These are phyloP conservation scores for Myzus persicae DNA, from an alignment of 1,140 invertebrate species.

Conservation along the genomic window DNA sequence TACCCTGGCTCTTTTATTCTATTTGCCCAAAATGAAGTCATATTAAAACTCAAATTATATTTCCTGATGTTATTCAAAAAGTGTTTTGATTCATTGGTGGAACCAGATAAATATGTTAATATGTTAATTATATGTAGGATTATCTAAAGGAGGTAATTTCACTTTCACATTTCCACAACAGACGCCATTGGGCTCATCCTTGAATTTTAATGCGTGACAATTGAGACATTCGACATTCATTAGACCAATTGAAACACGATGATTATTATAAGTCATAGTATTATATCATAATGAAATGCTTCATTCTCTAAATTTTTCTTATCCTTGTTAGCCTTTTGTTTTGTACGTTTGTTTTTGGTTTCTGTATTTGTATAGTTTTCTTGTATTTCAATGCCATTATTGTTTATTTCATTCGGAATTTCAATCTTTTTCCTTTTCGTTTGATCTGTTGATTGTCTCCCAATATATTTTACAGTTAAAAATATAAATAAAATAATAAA, in stretches of 20 bases:
- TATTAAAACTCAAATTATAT: neutral
- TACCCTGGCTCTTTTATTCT: neutral
- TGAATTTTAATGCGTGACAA: constrained; percentile 64
- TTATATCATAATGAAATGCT: neutral
- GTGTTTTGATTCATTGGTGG: neutral
- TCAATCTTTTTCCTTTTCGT: no score
- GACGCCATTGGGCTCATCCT: constrained; percentile 62
- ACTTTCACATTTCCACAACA: constrained; percentile 63
- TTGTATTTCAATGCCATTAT: no score
- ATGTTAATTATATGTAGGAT: constrained; percentile 61
- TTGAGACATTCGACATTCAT: constrained; percentile 62
- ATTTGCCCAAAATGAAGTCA: constrained; percentile 9
- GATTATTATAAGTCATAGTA: neutral
- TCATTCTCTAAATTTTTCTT: neutral
- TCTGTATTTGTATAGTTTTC: no score
- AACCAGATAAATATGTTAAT: constrained; percentile 61
- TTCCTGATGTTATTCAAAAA: constrained; percentile 40
- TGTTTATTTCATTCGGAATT: no score
- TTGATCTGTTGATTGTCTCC: no score
- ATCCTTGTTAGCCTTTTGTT: neutral
- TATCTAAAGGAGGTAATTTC: constrained; percentile 60
- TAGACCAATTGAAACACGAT: neutral
- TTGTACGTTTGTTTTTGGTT: neutral
- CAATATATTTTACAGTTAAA: no score
- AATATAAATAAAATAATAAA: no score